Evolutionary conservation across 2,113 vertebrate genomes (phyloP).

Genomic region (Perca fluviatilis): DNA sequence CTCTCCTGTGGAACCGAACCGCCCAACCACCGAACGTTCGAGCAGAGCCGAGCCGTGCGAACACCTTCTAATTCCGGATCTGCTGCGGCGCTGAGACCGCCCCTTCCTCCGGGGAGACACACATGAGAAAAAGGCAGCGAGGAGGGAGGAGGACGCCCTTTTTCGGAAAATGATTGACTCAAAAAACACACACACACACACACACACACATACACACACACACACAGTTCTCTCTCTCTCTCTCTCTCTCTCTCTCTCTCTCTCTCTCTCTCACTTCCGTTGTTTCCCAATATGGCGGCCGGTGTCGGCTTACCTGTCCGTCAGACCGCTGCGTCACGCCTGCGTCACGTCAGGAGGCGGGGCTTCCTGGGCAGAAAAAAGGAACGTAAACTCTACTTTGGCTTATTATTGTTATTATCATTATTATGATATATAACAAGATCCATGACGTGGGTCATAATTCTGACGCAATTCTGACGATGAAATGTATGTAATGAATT

Average conservation of each 20-base stretch:
- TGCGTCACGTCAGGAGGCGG: slow-evolving; percentile 66
- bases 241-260: slow-evolving; percentile 2
- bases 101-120: slow-evolving; percentile 65
- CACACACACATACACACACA: too few species aligned
- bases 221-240: not conserved
- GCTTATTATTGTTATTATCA: not conserved
- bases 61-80: slow-evolving; percentile 62
- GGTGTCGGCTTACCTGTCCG: slow-evolving; percentile 83
- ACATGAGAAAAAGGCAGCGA: slow-evolving; percentile 11
- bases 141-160: slow-evolving; percentile 52
- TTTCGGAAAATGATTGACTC: slow-evolving; percentile 53
- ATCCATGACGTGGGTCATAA: too few species aligned
- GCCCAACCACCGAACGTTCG: slow-evolving; percentile 27
- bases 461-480: too few species aligned
- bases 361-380: not conserved
- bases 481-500: too few species aligned
- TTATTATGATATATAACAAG: too few species aligned
- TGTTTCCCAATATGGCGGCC: slow-evolving; percentile 81
- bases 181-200: not conserved
- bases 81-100: slow-evolving; percentile 63
- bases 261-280: slow-evolving; percentile 74
- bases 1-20: slow-evolving; percentile 19
- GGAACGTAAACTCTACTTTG: not conserved
- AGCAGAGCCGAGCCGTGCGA: slow-evolving; percentile 59
- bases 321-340: slow-evolving; percentile 68